Percentiles rank a stretch among this genome's conserved stretches.
phyloP scores from a whole-genome alignment of 2,888 invertebrate genomes.

The Agrotis exclamationis region DNA sequence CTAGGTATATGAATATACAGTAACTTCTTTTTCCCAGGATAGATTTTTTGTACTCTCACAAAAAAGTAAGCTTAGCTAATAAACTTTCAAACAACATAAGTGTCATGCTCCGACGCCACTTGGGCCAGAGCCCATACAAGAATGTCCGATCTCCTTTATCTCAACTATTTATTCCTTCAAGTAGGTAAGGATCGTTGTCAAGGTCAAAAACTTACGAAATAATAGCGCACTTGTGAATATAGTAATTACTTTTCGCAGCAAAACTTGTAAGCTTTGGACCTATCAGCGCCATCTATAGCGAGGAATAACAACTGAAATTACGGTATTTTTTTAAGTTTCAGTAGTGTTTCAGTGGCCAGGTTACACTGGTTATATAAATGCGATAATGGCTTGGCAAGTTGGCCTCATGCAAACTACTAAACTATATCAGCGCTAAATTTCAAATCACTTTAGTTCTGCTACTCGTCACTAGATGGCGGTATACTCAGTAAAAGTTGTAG shows the following conservation, averaged over 20 bases:
- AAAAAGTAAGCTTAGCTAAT: too few relatives aligned
- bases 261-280: background rate
- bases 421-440: too few relatives aligned
- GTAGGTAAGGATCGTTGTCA: background rate
- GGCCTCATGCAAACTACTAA: too few relatives aligned
- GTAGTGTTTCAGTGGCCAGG: background rate
- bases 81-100: too few relatives aligned
- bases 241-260: background rate
- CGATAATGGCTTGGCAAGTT: background rate
- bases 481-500: background rate
- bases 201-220: background rate
- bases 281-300: conserved; percentile 32
- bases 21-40: too few relatives aligned
- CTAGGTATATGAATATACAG: too few relatives aligned
- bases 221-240: too few relatives aligned
- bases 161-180: too few relatives aligned
- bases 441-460: conserved; percentile 62
- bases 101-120: too few relatives aligned
- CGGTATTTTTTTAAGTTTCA: background rate
- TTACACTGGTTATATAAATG: background rate
- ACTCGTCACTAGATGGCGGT: conserved; percentile 78
- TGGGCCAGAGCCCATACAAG: too few relatives aligned
- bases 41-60: too few relatives aligned
- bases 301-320: background rate
- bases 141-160: too few relatives aligned